phyloP scores from a whole-genome alignment of 2,888 invertebrate genomes.

The Pterostichus madidus region DNA sequence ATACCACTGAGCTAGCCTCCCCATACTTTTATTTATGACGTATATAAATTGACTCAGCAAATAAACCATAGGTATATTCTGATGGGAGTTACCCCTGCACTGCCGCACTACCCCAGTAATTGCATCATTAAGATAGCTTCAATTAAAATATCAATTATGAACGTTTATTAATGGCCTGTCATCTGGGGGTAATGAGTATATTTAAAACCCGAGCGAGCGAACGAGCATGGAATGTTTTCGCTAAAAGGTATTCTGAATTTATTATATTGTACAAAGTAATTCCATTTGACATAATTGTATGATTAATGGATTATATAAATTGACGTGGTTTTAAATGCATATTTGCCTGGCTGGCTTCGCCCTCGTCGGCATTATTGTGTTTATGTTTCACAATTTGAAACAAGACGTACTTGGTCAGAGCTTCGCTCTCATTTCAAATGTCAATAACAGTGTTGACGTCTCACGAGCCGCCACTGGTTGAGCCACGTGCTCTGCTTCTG shows the following conservation, averaged over 20 bases:
- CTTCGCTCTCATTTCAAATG: constrained; percentile 1
- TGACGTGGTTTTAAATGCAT: constrained; percentile 70
- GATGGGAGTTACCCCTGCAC: too few species aligned
- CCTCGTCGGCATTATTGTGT: not conserved
- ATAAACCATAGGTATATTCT: too few species aligned
- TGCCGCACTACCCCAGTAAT: constrained; percentile 60
- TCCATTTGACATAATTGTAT: constrained; percentile 69
- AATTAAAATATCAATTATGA: constrained; percentile 72
- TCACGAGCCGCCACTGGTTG: constrained; percentile 50
- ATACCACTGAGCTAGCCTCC: too few species aligned
- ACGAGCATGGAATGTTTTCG: constrained; percentile 69
- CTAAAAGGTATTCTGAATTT: constrained; percentile 70
- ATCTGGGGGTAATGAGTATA: constrained; percentile 70
- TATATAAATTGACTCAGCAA: too few species aligned
- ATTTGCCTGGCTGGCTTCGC: constrained; percentile 64
- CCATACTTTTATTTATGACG: too few species aligned
- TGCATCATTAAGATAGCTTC: constrained; percentile 71
- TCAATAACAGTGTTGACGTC: constrained; percentile 19
- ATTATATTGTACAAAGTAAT: constrained; percentile 70
- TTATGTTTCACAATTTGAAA: not conserved
- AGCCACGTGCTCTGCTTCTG: constrained; percentile 28
- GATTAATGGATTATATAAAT: constrained; percentile 71
- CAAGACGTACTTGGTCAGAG: not conserved
- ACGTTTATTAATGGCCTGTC: constrained; percentile 71
- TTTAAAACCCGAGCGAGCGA: constrained; percentile 68